phyloP scores from a whole-genome alignment of 2,797 vertebrate species.

The Danio jaintianensis region DNA sequence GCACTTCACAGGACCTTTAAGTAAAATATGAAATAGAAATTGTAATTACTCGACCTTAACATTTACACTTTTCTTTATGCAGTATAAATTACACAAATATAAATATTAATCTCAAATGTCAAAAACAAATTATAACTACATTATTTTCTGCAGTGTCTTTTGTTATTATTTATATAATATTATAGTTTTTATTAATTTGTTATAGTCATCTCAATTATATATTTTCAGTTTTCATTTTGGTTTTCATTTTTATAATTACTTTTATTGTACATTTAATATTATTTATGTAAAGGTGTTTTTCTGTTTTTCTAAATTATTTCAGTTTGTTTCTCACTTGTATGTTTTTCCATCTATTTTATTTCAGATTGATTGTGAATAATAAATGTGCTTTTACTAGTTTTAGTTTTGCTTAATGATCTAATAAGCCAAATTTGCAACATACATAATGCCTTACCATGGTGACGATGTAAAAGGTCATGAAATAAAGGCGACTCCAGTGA shows the following conservation, averaged over 20 bases:
- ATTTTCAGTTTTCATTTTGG: neutral
- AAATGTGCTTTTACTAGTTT: neutral
- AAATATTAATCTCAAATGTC: neutral
- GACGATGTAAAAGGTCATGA: slow-evolving; percentile 99
- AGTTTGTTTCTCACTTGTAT: too few species aligned
- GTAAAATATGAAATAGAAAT: neutral
- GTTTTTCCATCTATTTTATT: neutral
- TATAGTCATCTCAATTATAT: neutral
- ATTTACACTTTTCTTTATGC: neutral
- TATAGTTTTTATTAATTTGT: neutral
- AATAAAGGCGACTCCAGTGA: slow-evolving; percentile 97
- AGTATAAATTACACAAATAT: neutral
- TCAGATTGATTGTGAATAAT: neutral
- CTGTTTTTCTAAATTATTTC: too few species aligned
- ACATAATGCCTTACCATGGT: slow-evolving; percentile 87
- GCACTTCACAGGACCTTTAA: too few species aligned
- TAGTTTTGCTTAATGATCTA: neutral
- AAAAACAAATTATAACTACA: neutral
- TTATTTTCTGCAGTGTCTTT: neutral
- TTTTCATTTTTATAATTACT: neutral
- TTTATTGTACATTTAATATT: too few species aligned
- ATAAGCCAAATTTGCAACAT: neutral
- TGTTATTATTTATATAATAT: neutral
- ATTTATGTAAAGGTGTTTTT: too few species aligned
- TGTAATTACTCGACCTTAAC: neutral